A percentile compares a stretch with the other conserved stretches of the same genome.
Evolutionary conservation across 2,888 invertebrate genomes (phyloP).

Genomic region (Philhelius pedissequus): DNA sequence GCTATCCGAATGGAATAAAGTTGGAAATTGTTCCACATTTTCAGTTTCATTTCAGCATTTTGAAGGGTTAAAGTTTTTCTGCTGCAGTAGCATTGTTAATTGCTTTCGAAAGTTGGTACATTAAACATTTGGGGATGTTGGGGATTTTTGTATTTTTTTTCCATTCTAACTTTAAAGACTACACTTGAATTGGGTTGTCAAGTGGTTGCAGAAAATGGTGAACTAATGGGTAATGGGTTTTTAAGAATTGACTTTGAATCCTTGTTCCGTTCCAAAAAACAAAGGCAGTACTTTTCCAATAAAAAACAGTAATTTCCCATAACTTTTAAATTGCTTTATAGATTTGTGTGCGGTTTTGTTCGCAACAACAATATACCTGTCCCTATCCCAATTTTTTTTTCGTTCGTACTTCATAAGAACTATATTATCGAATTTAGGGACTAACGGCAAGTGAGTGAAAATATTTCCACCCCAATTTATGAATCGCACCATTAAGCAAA

Average conservation of each 20-base stretch:
- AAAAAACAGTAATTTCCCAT: background rate
- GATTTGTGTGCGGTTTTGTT: background rate
- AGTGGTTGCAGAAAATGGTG: slow-evolving; percentile 4
- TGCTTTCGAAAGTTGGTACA: slow-evolving; percentile 44
- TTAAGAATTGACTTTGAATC: slow-evolving; percentile 16
- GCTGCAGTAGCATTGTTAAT: slow-evolving; percentile 59
- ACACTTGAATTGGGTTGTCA: slow-evolving; percentile 13
- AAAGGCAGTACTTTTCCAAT: background rate
- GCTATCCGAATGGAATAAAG: background rate
- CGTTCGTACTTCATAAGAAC: slow-evolving; percentile 9
- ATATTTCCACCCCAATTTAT: slow-evolving; percentile 17
- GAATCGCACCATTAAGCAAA: slow-evolving; percentile 44
- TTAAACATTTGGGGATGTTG: slow-evolving; percentile 32
- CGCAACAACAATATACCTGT: background rate
- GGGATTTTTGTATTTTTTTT: background rate
- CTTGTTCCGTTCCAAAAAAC: background rate
- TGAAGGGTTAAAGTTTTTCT: slow-evolving; percentile 45
- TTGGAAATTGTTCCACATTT: slow-evolving; percentile 42
- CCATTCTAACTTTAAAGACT: background rate
- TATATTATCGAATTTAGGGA: slow-evolving; percentile 26
- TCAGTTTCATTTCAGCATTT: slow-evolving; percentile 17
- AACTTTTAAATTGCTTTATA: slow-evolving; percentile 1
- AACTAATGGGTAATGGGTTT: slow-evolving; percentile 3
- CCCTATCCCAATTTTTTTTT: background rate
- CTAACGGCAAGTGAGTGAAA: background rate